Base-by-base conservation (phyloP, 1,140 invertebrate species). In the Ostrea edulis region DNA sequence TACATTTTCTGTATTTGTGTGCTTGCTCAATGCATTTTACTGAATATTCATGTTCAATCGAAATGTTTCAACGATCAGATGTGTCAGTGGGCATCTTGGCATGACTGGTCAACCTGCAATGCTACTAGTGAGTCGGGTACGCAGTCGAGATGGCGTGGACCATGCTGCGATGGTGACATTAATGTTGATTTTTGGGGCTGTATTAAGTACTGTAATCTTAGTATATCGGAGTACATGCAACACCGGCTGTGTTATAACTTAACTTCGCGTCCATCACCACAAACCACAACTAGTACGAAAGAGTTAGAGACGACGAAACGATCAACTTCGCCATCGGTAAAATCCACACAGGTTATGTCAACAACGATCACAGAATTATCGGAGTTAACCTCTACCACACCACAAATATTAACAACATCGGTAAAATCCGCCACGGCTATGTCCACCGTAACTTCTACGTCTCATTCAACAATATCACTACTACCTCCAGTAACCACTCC, bases 131-230 rank as follows among this genome's bases (percentile, higher is more conserved):
- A 25, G 68, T 35, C 68, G 8, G 68, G 68, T 25, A 14, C 35
- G 29, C 68, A 77, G 68, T 77, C 68, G 4, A 25, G 68, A 77
- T 77, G 68, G 68, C 68, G 68, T 7, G 68, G 68, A 4, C 25
- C 14, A 14, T 77, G 68, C 11, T 77, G 68, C 11, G 68, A 35
- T 9, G 68, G 14, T 9, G 25, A 77, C 2, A 77, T 2, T 0
- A 35, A 77, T 0, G 25, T 77, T 25, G 25, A 35, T 35, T 77
- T 77, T 14, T 4, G 25, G 8, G 68, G 68, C 8, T 77, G 68
- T 35, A 77, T 77, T 3, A 35, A 25, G 25, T 25, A 77, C 68
- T 77, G 68, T 77, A 77, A 77, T 77, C 68, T 77, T 12, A 77
- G 68, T 35, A 29, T 25, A 29, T 29, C 68, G 2, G 17, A 62